Evolutionary conservation across 2,888 invertebrate genomes (phyloP).

Genomic region (Mythimna ferrago): DNA sequence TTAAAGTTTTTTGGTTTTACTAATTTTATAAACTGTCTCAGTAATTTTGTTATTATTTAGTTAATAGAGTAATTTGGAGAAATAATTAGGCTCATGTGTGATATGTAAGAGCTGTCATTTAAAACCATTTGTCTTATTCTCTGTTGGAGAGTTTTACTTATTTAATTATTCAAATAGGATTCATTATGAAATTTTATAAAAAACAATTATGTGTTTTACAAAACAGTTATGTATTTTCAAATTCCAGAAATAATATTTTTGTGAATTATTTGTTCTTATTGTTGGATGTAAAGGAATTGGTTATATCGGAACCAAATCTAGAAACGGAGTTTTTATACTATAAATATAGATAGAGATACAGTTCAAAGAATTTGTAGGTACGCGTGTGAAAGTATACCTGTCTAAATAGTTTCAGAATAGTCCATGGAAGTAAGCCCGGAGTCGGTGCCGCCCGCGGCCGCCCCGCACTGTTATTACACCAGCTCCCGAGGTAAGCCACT

Average conservation of each 20-base stretch:
- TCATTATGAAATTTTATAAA: background rate
- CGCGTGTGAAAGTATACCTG: slow-evolving; percentile 9
- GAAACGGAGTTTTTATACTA: no score
- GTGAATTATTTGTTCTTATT: background rate
- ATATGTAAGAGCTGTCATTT: slow-evolving; percentile 10
- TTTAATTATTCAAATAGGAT: background rate
- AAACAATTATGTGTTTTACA: no score
- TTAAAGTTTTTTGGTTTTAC: slow-evolving; percentile 1
- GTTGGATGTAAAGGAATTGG: no score
- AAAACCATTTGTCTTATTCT: slow-evolving; percentile 15
- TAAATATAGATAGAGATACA: no score
- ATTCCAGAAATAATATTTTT: background rate
- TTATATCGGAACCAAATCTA: no score
- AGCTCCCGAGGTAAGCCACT: slow-evolving; percentile 81
- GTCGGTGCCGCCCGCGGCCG: slow-evolving; percentile 64
- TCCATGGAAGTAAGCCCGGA: slow-evolving; percentile 50
- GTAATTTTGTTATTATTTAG: slow-evolving; percentile 24
- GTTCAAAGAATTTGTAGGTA: background rate
- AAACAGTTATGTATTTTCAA: background rate
- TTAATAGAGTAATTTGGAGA: slow-evolving; percentile 6
- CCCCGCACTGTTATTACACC: slow-evolving; percentile 81
- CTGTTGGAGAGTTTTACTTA: background rate
- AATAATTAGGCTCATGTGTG: slow-evolving; percentile 27
- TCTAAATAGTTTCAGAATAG: slow-evolving; percentile 59
- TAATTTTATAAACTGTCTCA: slow-evolving; percentile 1